Conservation (phyloP, 2,888 invertebrate genomes). For the Lapara coniferarum region DNA sequence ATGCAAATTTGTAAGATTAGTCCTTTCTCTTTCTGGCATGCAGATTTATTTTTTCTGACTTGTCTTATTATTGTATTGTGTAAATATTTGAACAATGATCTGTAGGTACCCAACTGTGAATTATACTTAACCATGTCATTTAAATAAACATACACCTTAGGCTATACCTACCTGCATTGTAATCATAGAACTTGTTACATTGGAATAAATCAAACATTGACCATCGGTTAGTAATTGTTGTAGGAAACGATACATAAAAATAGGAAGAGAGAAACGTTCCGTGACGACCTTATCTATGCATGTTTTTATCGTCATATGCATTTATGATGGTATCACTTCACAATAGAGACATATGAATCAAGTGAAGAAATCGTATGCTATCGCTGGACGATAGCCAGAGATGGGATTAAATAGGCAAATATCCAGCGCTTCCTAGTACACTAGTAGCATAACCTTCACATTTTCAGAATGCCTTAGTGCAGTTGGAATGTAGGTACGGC, state of each 20-base stretch:
- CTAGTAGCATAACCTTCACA: constrained; percentile 61
- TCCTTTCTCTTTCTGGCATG: too few species aligned
- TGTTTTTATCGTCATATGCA: constrained; percentile 10
- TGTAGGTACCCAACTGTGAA: too few species aligned
- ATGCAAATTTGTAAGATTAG: too few species aligned
- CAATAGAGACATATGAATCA: constrained; percentile 27
- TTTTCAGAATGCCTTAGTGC: constrained; percentile 55
- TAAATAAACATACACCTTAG: too few species aligned
- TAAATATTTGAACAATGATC: too few species aligned
- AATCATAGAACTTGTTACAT: background rate
- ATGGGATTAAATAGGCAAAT: constrained; percentile 60
- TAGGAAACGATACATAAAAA: constrained; percentile 27
- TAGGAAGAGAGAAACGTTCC: constrained; percentile 26
- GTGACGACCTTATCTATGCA: constrained; percentile 11
- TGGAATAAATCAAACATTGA: background rate
- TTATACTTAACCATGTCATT: too few species aligned
- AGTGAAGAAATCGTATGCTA: constrained; percentile 42
- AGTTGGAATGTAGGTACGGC: constrained; percentile 39
- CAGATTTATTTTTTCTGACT: too few species aligned
- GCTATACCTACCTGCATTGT: too few species aligned
- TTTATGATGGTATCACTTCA: constrained; percentile 23
- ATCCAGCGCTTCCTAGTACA: constrained; percentile 76
- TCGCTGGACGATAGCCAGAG: constrained; percentile 65
- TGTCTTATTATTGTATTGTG: too few species aligned
- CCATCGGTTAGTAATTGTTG: background rate